Evolutionary conservation across 2,888 invertebrate genomes (phyloP).

Genomic region (Nemoura dubitans): DNA sequence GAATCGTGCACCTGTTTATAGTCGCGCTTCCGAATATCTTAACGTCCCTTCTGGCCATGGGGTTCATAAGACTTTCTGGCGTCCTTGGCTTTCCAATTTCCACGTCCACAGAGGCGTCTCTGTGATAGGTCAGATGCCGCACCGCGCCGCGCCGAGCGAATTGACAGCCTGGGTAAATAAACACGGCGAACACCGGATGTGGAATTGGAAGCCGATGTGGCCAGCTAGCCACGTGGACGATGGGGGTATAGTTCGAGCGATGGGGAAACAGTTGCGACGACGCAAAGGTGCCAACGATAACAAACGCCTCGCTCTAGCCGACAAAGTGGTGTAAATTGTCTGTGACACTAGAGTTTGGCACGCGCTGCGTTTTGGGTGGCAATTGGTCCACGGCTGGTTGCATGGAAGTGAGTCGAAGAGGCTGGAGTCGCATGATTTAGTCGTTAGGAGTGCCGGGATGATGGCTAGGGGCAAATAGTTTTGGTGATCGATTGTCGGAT

Average conservation of each 20-base stretch:
- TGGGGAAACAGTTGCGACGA: not conserved
- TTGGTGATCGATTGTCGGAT: too few relatives aligned
- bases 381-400: too few relatives aligned
- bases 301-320: not conserved
- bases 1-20: too few relatives aligned
- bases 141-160: too few relatives aligned
- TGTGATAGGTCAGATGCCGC: not conserved
- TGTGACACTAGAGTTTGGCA: not conserved
- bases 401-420: too few relatives aligned
- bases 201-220: not conserved
- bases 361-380: not conserved
- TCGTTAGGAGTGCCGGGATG: too few relatives aligned
- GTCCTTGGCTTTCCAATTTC: not conserved
- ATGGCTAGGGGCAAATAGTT: too few relatives aligned
- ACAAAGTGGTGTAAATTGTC: not conserved
- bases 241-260: too few relatives aligned
- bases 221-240: not conserved
- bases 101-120: not conserved
- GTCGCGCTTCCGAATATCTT: too few relatives aligned
- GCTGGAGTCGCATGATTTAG: too few relatives aligned
- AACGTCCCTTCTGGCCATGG: too few relatives aligned
- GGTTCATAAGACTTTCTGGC: too few relatives aligned
- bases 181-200: not conserved
- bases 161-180: not conserved
- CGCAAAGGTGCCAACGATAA: not conserved